Conservation (phyloP, 2,797 vertebrate species). For the Onychomys arenicola region DNA sequence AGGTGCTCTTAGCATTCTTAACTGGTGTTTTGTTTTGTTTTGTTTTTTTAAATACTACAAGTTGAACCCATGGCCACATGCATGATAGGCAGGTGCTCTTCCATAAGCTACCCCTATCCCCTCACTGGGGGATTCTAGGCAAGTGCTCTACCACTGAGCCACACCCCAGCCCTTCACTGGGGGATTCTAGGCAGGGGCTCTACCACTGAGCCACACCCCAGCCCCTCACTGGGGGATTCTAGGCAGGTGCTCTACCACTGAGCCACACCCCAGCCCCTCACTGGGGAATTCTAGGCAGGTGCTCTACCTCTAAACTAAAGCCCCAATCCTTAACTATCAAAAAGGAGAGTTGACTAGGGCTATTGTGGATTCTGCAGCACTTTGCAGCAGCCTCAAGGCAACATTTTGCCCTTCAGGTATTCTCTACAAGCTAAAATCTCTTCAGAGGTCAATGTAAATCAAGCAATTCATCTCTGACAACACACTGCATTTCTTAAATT, state of each 20-base stretch:
- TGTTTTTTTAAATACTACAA: background rate
- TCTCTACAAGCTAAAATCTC: constrained; percentile 34
- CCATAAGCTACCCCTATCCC: background rate
- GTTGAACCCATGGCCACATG: background rate
- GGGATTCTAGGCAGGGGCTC: background rate
- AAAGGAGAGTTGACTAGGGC: background rate
- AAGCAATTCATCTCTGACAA: constrained; percentile 75
- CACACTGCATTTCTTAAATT: constrained; percentile 45
- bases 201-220: background rate
- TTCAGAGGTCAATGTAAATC: constrained; percentile 60
- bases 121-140: background rate
- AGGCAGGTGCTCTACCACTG: background rate
- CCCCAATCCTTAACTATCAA: background rate
- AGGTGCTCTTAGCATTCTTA: background rate
- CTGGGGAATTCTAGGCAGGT: background rate
- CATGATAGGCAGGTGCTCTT: background rate
- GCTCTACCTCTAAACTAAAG: background rate
- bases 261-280: background rate
- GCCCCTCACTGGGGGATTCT: background rate
- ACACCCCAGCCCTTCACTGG: background rate
- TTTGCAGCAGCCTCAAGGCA: background rate
- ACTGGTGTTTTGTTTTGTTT: background rate
- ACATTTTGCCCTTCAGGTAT: constrained; percentile 34
- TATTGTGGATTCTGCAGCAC: background rate
- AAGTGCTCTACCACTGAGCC: background rate